Percentiles rank a stretch among this genome's conserved stretches.
Evolutionary conservation across 2,888 invertebrate species (phyloP).

Genomic region (Stramonita haemastoma): DNA sequence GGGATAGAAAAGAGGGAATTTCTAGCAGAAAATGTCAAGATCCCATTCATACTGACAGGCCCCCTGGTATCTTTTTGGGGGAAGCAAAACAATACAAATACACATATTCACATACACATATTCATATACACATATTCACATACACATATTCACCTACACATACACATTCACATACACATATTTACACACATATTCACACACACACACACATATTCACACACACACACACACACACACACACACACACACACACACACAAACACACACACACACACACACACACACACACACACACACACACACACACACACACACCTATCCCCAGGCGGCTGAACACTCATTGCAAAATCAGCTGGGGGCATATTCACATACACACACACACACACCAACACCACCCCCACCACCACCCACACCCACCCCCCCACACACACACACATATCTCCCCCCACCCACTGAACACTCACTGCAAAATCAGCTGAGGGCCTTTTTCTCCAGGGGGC

Average conservation of each 20-base stretch:
- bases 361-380: not conserved
- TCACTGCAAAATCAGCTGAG: constrained; percentile 67
- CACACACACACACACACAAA: not conserved
- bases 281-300: not conserved
- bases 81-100: too few relatives aligned
- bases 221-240: not conserved
- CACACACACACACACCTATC: too few relatives aligned
- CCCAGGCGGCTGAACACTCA: not conserved
- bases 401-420: not conserved
- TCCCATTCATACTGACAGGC: too few relatives aligned
- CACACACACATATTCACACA: too few relatives aligned
- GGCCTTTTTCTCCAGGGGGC: constrained; percentile 71
- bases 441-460: constrained; percentile 26
- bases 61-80: too few relatives aligned
- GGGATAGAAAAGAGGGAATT: too few relatives aligned
- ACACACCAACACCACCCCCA: not conserved
- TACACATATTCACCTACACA: too few relatives aligned
- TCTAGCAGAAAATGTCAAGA: too few relatives aligned
- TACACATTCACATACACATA: too few relatives aligned
- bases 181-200: too few relatives aligned
- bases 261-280: not conserved
- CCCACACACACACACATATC: not conserved
- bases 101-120: too few relatives aligned
- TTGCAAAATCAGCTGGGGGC: not conserved
- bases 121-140: too few relatives aligned